These are phyloP conservation scores for Artemisiospiza belli DNA, from an alignment of 2,113 vertebrate genomes.

Conservation along the genomic window DNA sequence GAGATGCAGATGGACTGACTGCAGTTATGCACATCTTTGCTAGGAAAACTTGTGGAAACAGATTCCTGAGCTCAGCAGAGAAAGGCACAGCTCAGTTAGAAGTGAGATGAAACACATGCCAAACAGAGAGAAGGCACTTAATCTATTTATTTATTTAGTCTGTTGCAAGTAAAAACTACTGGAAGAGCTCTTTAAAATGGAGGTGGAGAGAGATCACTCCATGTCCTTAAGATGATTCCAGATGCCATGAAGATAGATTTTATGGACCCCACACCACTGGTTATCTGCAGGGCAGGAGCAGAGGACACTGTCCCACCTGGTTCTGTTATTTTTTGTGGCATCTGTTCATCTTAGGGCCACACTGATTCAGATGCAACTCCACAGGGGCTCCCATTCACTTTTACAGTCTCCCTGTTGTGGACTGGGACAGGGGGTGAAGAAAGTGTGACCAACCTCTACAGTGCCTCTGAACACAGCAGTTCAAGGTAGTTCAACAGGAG, in stretches of 20 bases:
- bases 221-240: background rate
- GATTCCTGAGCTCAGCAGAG: background rate
- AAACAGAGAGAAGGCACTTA: background rate
- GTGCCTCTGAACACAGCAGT: background rate
- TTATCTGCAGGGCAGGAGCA: background rate
- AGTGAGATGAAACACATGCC: background rate
- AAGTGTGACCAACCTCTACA: background rate
- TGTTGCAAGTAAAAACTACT: background rate
- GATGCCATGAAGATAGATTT: background rate
- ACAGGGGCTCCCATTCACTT: fast-evolving
- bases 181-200: background rate
- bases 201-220: background rate
- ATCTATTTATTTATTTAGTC: background rate
- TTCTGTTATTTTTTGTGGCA: background rate
- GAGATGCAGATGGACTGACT: background rate
- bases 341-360: background rate
- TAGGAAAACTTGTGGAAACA: background rate
- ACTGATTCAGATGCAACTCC: background rate
- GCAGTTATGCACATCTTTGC: background rate
- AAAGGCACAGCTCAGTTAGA: background rate
- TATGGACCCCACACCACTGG: background rate
- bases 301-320: background rate
- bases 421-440: background rate
- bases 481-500: background rate
- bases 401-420: background rate